These are phyloP conservation scores for Drosophila anomalata DNA, from an alignment of 2,888 invertebrate genomes.

Conservation along the genomic window DNA sequence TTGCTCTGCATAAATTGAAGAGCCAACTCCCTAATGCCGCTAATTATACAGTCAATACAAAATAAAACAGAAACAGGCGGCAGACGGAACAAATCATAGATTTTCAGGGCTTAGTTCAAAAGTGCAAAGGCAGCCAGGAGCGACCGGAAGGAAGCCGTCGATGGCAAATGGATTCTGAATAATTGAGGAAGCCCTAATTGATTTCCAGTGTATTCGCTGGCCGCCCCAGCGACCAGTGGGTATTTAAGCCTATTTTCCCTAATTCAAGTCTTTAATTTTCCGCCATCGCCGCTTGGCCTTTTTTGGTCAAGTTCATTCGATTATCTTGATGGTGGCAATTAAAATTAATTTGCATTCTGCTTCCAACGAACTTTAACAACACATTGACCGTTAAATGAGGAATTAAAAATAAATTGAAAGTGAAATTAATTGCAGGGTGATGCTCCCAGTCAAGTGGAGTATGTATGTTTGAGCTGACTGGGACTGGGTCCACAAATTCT, in stretches of 20 bases:
- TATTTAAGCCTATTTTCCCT: background rate
- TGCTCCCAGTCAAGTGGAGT: conserved; percentile 49
- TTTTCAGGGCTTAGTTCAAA: conserved; percentile 30
- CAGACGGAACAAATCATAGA: conserved; percentile 29
- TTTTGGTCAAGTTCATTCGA: conserved; percentile 66
- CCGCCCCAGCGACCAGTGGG: background rate
- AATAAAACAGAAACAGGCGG: conserved; percentile 18
- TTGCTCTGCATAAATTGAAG: conserved; percentile 53
- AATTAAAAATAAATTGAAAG: conserved; percentile 73
- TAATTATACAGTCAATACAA: conserved; percentile 48
- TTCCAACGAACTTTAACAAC: conserved; percentile 33
- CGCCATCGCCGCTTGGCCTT: conserved; percentile 1
- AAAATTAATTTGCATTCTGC: conserved; percentile 71
- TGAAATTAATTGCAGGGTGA: conserved; percentile 76
- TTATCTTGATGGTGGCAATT: conserved; percentile 77
- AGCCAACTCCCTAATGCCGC: conserved; percentile 36
- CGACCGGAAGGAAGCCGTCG: conserved; percentile 13
- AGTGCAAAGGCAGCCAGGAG: conserved; percentile 19
- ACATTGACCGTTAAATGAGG: conserved; percentile 64
- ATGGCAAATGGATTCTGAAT: conserved; percentile 41
- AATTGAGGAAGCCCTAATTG: conserved; percentile 61
- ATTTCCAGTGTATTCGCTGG: conserved; percentile 26
- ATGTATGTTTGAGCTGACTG: conserved; percentile 23
- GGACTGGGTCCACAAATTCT: background rate
- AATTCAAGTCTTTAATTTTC: background rate